Percentiles rank a stretch among this genome's conserved stretches.
Evolutionary conservation across 2,797 vertebrate species (phyloP).

Genomic region (Nyctalus aviator): DNA sequence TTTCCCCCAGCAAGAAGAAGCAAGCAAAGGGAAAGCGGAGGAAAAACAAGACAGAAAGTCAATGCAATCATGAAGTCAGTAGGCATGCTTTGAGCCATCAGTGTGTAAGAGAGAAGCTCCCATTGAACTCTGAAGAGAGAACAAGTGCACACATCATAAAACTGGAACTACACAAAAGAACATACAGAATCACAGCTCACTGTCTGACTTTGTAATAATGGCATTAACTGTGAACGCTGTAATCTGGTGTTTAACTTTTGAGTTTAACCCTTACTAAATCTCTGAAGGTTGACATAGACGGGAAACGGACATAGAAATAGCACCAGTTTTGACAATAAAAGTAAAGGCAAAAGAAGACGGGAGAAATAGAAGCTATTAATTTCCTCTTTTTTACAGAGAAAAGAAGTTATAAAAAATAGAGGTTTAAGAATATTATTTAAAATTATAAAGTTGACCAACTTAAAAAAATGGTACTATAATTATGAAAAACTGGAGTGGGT

Average conservation of each 20-base stretch:
- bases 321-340: not conserved
- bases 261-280: not conserved
- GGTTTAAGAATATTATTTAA: not conserved
- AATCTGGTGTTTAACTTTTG: not conserved
- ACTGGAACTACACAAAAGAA: not conserved
- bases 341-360: not conserved
- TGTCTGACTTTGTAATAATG: not conserved
- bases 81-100: not conserved
- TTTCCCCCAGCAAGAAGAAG: not conserved
- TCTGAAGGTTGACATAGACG: not conserved
- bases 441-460: slow-evolving; percentile 7
- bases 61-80: not conserved
- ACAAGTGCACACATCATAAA: not conserved
- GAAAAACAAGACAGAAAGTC: not conserved
- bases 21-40: slow-evolving; percentile 1
- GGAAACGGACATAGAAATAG: not conserved
- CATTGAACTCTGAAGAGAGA: not conserved
- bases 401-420: not conserved
- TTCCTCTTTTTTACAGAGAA: not conserved
- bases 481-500: not conserved
- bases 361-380: not conserved
- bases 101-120: not conserved
- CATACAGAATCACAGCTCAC: not conserved
- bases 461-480: not conserved
- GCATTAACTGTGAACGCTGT: not conserved